Conservation (phyloP, 1,140 invertebrate genomes). For the Mercenaria mercenaria region DNA sequence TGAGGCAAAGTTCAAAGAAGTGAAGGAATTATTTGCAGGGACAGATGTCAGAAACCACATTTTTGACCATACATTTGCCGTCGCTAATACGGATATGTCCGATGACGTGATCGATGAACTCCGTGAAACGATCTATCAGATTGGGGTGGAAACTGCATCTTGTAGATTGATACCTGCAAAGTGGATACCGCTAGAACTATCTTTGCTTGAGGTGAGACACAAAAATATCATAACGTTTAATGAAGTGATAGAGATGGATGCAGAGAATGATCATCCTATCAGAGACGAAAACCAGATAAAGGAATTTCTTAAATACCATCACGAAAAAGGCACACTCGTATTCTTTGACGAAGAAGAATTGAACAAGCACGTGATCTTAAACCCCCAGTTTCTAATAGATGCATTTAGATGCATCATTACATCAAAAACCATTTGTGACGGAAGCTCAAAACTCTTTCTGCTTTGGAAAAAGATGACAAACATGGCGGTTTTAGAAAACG, state of each 20-base stretch:
- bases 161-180: neutral
- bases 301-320: constrained; percentile 20
- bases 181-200: constrained; percentile 30
- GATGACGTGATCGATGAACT: neutral
- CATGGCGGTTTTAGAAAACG: neutral
- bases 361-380: neutral
- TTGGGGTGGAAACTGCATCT: neutral
- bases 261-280: neutral
- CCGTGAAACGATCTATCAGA: neutral
- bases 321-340: constrained; percentile 14
- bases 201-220: neutral
- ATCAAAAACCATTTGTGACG: neutral
- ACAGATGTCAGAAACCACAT: neutral
- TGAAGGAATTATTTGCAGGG: neutral
- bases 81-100: neutral
- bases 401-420: constrained; percentile 43
- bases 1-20: neutral
- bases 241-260: neutral
- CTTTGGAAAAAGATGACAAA: constrained; percentile 15
- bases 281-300: neutral
- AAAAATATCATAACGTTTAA: neutral
- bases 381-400: constrained; percentile 23
- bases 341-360: constrained; percentile 14
- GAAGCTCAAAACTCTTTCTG: neutral
- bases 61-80: neutral